Percentiles rank a stretch among this genome's conserved stretches.
Conservation (phyloP, 2,797 vertebrate genomes). For the Oreonectes daqikongensis region DNA sequence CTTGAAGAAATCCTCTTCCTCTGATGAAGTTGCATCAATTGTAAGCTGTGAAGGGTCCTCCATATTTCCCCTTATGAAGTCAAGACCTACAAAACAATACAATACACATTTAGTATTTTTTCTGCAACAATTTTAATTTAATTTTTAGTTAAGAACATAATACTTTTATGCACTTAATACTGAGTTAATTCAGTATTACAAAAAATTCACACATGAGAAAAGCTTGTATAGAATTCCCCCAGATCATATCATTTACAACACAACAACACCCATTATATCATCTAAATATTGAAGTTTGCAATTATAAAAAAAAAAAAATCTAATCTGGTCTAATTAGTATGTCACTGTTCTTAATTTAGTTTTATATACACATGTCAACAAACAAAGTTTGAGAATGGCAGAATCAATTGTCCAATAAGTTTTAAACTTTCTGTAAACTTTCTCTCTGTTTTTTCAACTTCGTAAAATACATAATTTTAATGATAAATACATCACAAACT, state of each 20-base stretch:
- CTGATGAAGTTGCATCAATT: not conserved
- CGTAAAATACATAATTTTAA: too few relatives aligned
- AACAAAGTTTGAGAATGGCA: too few relatives aligned
- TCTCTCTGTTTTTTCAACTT: too few relatives aligned
- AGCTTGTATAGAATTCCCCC: not conserved
- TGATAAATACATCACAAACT: too few relatives aligned
- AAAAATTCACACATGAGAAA: not conserved
- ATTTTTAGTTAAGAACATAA: not conserved
- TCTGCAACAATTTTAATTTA: slow-evolving; percentile 1
- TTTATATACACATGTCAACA: too few relatives aligned
- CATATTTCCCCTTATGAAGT: slow-evolving; percentile 7
- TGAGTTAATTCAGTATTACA: not conserved
- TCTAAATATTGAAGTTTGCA: too few relatives aligned
- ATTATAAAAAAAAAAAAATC: too few relatives aligned
- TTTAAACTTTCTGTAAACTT: too few relatives aligned
- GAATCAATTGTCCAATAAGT: too few relatives aligned
- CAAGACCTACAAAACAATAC: not conserved
- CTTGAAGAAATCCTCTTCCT: slow-evolving; percentile 14
- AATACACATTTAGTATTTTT: not conserved
- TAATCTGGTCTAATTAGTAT: too few relatives aligned
- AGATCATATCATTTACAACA: not conserved
- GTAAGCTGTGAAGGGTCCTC: not conserved
- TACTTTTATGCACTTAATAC: not conserved
- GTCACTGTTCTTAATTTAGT: too few relatives aligned
- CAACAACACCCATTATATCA: not conserved